Evolutionary conservation across 1,140 invertebrate species (phyloP), one percentile per base, ranked within the genome.

Genomic region (Heliconius melpomene): DNA sequence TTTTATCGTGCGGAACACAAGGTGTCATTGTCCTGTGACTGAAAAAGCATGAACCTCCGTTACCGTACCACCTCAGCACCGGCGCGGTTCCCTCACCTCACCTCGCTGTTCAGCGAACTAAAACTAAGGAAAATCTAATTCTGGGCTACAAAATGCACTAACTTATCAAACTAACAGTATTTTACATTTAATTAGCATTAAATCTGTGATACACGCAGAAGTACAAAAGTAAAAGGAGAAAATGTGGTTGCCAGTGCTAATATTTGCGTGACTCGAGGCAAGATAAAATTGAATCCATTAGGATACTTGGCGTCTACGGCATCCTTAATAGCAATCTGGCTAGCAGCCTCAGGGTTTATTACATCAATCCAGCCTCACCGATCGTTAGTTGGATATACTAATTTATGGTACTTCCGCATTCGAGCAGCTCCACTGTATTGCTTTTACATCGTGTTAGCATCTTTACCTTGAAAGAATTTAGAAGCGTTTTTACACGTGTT

Each of bases 1-100:
- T 87, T 93, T 91, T 91, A 92, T 92, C 87, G 91, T 90, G 90
- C 90, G 89, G 90, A 91, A 94, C 91, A 88, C 85, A 87, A 87
- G 85, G 90, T 93, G 91, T 94, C 91, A 94, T 93, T 93, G 92
- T 94, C 91, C 92, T 91, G 86, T 80, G 83, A 86, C 83, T 80
- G 85, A 83, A 82, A 80, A 84, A 84, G 83, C 85, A 84, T 87
- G 87, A 87, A 86, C 85, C 86, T 82, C 78, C 79, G 76, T 82
- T 77, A 71, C 81, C 77, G 76, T 79, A 76, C 57, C 50, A 75
- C 79, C 76, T 75, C 79, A 75, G 75, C 79, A 80, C 75, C 75
- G 77, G 52, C 74, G 79, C 79, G 77, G 75, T 36, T 36, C 32
- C 32, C 32, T 36, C 32, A 36, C 74, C 75, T 20, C 79, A 75